Base-by-base conservation (phyloP, 2,113 vertebrate species). In the Petroica traversi region DNA sequence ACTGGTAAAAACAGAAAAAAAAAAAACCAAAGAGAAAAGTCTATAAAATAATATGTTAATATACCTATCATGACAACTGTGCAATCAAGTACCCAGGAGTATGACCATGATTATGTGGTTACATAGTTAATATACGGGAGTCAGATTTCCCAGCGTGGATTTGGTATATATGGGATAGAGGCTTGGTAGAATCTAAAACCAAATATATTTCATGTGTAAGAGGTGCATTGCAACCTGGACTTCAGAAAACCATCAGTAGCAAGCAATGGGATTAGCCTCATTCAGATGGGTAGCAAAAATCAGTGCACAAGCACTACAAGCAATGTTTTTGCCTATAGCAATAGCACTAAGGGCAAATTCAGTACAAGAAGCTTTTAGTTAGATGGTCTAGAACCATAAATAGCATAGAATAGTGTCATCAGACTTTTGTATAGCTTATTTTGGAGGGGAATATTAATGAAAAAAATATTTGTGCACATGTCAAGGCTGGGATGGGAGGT, bases 21-120 rank as follows among this genome's bases (percentile, higher is more conserved):
- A 76, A 86, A 79, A 43, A 13, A 55, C 3, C 15, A 62, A 45
- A 77, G 31, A 81, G 49, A 62, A 79, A 85, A 85, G 18, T 4
- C 36, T 58, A 19, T 11, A 24, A 73, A 85, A 63, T 26, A 63
- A 55, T 5, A 82, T 2, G 17, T 12, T 38, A 43, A 25, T 9
- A 46, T 3, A 55, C 8, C 2, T 19, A 17, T 6, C 33, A 24
- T 58, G 34, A 71, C 33, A 78, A 24, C 14, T 19, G 23, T 62
- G 43, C 33, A 58, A 51, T n/a, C 6, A 61, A 0, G 4, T 22
- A 48, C 1, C 1, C 3, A 0, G 25, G 49, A 77, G 24, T 33
- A 41, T 4, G 7, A 78, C 33, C 11, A 66, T 0, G 0, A 55
- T 36, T 51, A 57, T 4, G 20, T 29, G 22, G 29, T 51, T 34